A percentile compares a stretch with the other conserved stretches of the same genome.
These are phyloP conservation scores for Enteromius fasciolatus DNA, from an alignment of 2,797 vertebrate species.

Conservation along the genomic window DNA sequence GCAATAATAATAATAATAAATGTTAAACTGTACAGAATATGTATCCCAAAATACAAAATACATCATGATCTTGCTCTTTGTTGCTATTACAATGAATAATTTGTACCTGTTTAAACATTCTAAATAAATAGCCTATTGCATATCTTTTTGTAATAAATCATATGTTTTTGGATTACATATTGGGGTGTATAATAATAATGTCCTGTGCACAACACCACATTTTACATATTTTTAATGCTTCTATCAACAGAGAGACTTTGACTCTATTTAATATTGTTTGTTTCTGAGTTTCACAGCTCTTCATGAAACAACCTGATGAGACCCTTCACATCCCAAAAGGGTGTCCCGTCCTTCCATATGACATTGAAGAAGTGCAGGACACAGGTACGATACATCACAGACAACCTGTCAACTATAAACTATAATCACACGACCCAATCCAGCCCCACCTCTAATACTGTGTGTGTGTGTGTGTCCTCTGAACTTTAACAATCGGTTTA, in stretches of 20 bases:
- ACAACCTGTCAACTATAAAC: slow-evolving; percentile 69
- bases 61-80: slow-evolving; percentile 5
- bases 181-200: background rate
- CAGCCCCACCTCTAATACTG: slow-evolving; percentile 33
- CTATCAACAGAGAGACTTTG: background rate
- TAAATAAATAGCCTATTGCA: slow-evolving; percentile 17
- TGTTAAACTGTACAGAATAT: background rate
- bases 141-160: background rate
- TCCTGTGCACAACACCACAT: background rate
- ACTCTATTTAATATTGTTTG: background rate
- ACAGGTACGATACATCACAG: slow-evolving; percentile 73
- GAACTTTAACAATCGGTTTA: slow-evolving; percentile 43
- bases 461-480: slow-evolving; percentile 13
- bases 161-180: background rate
- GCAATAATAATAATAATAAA: background rate
- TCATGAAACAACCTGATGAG: slow-evolving; percentile 33
- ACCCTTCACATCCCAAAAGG: slow-evolving; percentile 59
- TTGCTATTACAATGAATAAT: background rate
- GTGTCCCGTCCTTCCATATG: slow-evolving; percentile 67
- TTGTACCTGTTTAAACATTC: slow-evolving; percentile 17
- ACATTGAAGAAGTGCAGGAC: slow-evolving; percentile 76
- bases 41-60: background rate
- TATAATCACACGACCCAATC: slow-evolving; percentile 64
- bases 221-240: background rate
- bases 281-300: background rate